These are phyloP conservation scores for Anisognathus igniventris DNA, from an alignment of 2,797 vertebrate species.

Conservation along the genomic window DNA sequence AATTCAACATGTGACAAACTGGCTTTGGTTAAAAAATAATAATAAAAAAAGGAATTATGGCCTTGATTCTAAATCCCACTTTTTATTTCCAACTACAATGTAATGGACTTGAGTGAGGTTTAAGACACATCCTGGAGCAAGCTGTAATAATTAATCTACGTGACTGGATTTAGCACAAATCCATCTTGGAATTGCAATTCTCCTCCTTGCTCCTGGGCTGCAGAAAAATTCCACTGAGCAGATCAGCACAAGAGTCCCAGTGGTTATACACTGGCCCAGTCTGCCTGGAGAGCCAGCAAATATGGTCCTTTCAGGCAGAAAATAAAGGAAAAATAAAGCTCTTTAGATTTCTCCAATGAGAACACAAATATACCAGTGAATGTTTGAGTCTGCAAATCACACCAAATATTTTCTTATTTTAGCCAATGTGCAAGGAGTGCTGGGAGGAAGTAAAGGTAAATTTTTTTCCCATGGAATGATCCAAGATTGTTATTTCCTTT, in stretches of 20 bases:
- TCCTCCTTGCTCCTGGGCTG: not conserved
- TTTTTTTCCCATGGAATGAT: not conserved
- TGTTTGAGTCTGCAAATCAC: not conserved
- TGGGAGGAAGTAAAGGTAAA: not conserved
- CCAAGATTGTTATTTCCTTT: not conserved
- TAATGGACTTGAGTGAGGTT: not conserved
- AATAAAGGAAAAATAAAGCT: not conserved
- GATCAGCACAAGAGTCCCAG: not conserved
- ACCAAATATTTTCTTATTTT: not conserved
- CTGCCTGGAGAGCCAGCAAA: not conserved
- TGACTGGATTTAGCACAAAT: not conserved
- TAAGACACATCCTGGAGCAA: not conserved
- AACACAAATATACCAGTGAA: not conserved
- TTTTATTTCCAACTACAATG: not conserved
- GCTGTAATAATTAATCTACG: not conserved
- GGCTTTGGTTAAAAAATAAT: not conserved
- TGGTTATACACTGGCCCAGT: not conserved
- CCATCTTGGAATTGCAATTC: not conserved
- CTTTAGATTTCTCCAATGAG: not conserved
- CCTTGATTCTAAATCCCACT: not conserved
- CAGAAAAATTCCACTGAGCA: not conserved
- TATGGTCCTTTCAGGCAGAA: not conserved
- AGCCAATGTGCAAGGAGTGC: not conserved
- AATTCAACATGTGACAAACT: not conserved
- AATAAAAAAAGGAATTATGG: not conserved